phyloP scores from a whole-genome alignment of 2,888 invertebrate genomes.

The Formica aserva region DNA sequence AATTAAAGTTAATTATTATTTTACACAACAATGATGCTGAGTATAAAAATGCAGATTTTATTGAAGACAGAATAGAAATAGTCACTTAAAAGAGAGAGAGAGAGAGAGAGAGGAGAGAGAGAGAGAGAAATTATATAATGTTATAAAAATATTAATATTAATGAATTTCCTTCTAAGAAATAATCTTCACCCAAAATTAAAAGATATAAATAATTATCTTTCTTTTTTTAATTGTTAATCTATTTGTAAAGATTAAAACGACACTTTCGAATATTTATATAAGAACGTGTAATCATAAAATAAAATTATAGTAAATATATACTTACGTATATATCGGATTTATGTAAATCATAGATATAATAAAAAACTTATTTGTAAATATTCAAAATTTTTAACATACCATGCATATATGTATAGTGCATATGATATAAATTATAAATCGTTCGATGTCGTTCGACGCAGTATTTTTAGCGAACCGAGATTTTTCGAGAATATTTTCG shows the following conservation, averaged over 20 bases:
- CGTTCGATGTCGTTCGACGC: not conserved
- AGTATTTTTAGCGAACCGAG: not conserved
- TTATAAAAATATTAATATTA: not conserved
- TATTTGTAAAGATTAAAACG: not conserved
- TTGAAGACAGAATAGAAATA: not conserved
- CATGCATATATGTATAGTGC: not conserved
- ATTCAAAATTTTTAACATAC: not conserved
- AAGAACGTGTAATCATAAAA: not conserved
- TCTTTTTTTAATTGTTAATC: not conserved
- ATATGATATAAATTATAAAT: conserved; percentile 23
- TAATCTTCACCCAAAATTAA: not conserved
- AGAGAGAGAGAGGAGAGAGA: not conserved
- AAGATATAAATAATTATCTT: not conserved
- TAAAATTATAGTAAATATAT: not conserved
- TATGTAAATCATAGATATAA: not conserved
- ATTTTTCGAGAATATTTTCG: not conserved
- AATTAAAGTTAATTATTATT: not conserved
- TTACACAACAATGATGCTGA: not conserved
- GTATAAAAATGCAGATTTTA: conserved; percentile 14
- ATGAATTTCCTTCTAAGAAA: not conserved
- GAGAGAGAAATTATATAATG: not conserved
- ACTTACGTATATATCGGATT: not conserved
- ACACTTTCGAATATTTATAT: not conserved
- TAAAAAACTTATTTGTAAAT: not conserved
- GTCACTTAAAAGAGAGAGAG: not conserved